phyloP scores from a whole-genome alignment of 2,797 vertebrate genomes.

The Notolepis coatsorum region DNA sequence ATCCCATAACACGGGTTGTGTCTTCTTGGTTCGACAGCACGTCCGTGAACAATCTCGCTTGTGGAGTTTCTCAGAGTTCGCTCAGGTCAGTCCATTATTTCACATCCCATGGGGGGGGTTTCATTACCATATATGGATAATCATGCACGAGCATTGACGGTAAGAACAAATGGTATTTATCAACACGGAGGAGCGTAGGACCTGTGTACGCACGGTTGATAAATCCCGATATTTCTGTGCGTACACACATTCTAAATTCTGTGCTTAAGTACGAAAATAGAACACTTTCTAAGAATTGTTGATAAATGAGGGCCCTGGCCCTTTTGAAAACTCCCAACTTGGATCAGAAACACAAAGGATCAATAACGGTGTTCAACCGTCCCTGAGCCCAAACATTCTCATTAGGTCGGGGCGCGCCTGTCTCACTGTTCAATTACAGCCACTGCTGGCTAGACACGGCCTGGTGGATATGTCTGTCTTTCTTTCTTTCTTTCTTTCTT shows the following conservation, averaged over 20 bases:
- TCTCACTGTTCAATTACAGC: conserved; percentile 23
- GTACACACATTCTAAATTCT: conserved; percentile 57
- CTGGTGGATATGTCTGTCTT: background rate
- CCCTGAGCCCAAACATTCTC: conserved; percentile 52
- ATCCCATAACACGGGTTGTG: no score
- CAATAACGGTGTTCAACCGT: conserved; percentile 60
- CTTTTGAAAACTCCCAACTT: conserved; percentile 11
- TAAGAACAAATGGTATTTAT: no score
- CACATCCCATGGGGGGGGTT: no score
- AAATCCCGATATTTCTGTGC: conserved; percentile 53
- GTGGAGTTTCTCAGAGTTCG: no score
- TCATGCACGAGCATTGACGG: no score
- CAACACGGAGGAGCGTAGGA: background rate
- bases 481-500: background rate
- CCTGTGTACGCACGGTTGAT: background rate
- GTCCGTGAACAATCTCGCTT: no score
- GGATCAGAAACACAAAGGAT: conserved; percentile 62
- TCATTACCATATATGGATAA: no score
- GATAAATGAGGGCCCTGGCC: background rate
- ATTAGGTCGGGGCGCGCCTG: conserved; percentile 11
- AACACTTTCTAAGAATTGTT: conserved; percentile 16
- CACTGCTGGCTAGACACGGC: background rate
- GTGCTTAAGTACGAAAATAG: conserved; percentile 25
- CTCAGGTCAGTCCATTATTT: no score
- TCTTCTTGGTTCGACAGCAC: no score